Percentiles rank a stretch among this genome's conserved stretches.
phyloP scores from a whole-genome alignment of 2,888 invertebrate genomes.

The Geophilus truncorum region DNA sequence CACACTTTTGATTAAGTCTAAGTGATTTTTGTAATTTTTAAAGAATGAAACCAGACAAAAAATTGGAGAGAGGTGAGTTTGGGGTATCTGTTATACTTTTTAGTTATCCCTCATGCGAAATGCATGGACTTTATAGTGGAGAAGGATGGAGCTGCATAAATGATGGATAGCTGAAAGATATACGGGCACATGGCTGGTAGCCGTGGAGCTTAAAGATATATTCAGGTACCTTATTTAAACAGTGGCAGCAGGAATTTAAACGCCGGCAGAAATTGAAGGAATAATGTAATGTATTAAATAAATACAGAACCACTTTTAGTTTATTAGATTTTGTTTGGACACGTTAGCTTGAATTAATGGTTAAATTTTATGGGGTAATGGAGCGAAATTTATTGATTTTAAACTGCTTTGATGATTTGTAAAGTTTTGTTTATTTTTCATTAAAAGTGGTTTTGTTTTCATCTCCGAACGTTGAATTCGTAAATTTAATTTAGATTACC shows the following conservation, averaged over 20 bases:
- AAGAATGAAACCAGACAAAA: background rate
- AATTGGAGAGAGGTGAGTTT: background rate
- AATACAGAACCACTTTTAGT: background rate
- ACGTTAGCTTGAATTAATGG: too few relatives aligned
- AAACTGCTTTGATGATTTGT: too few relatives aligned
- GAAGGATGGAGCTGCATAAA: slow-evolving; percentile 9
- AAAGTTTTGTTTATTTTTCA: too few relatives aligned
- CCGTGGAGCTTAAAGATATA: background rate
- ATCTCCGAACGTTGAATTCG: too few relatives aligned
- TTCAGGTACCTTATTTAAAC: background rate
- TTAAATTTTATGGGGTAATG: too few relatives aligned
- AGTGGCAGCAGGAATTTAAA: background rate
- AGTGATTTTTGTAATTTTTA: background rate
- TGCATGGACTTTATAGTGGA: too few relatives aligned
- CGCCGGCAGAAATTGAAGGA: background rate
- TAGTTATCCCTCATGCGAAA: slow-evolving; percentile 6
- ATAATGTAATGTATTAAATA: background rate
- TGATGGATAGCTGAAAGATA: background rate
- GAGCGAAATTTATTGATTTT: too few relatives aligned
- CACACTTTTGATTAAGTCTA: background rate
- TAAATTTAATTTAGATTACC: too few relatives aligned
- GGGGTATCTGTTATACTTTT: background rate
- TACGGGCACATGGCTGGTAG: background rate
- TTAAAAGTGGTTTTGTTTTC: too few relatives aligned
- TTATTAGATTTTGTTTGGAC: background rate